Evolutionary conservation across 2,113 vertebrate species (phyloP), one percentile per base, ranked within the genome.

Genomic region (Corydoras sp.): DNA sequence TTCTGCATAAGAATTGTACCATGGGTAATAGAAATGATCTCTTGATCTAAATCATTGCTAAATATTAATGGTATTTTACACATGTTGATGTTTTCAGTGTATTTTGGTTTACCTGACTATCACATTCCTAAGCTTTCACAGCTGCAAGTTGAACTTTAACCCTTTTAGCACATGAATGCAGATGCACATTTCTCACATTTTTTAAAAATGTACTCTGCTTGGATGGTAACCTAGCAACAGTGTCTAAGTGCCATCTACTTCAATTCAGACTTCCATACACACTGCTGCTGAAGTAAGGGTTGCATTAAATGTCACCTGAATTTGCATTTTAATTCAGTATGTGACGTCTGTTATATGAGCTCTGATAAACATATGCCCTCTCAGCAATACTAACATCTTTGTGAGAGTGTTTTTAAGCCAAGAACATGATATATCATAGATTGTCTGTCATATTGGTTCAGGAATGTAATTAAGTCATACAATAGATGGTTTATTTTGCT

Each of bases 201-300:
- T 75, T 49, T 69, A 78, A 77, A 72, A 70, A 66, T 54, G 49
- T 53, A 54, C 59, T 78, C 64, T 76, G 70, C 60, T 32, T 58
- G 9, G 58, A 72, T 35, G 74, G 82, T 83, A 79, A 77, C 82
- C 82, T 83, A 83, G 82, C 82, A 83, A 83, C 82, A 77, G 72
- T 66, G 75, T 62, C 66, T 73, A 59, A 67, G 62, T 74, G 51
- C 24, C 66, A 50, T 68, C 50, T 72, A 69, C 65, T 72, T 58
- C 68, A 70, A 65, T 31, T 50, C 50, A 49, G 24, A 75, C 69
- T 65, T 72, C 62, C 51, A 65, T 50, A 60, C 11, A 13, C 61
- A 30, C 30, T 55, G 18, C 54, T 65, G 32, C 53, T 58, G 51
- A 64, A 56, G 15, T 35, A 53, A 53, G 60, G 61, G 24, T 62